Conservation (phyloP, 2,113 vertebrate species). For the Pholis gunnellus region DNA sequence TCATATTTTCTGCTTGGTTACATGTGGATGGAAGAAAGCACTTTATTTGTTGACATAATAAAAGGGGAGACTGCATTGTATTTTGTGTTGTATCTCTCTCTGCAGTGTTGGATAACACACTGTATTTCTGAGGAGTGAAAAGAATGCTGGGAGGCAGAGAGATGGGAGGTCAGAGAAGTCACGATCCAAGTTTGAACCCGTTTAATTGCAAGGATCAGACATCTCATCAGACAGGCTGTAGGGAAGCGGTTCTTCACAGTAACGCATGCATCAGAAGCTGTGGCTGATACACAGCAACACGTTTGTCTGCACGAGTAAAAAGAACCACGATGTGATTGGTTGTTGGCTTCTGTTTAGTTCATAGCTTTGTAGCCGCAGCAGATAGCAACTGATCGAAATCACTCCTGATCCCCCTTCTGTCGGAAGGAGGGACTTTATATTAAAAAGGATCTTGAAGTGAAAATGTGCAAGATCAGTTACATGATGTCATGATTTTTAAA, state of each 20-base stretch:
- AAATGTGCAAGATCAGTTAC: too few species aligned
- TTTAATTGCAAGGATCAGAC: conserved; percentile 17
- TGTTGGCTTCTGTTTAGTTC: neutral
- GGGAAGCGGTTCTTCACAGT: conserved; percentile 6
- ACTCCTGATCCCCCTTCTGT: neutral
- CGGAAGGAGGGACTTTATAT: neutral
- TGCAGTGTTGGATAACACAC: conserved; percentile 26
- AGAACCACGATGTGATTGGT: neutral
- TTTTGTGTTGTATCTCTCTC: neutral
- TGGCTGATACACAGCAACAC: neutral
- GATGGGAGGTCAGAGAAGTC: conserved; percentile 22
- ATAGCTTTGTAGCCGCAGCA: neutral
- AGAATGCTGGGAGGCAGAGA: conserved; percentile 3
- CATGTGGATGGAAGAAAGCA: neutral
- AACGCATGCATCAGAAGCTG: conserved; percentile 3
- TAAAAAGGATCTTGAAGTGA: too few species aligned
- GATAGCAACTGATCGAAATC: neutral
- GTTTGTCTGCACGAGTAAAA: neutral
- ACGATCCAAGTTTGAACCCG: neutral
- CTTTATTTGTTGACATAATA: neutral
- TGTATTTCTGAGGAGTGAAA: conserved; percentile 7
- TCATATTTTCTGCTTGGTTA: neutral
- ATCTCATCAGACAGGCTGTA: conserved; percentile 20
- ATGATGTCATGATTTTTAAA: too few species aligned
- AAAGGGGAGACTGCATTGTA: neutral